Conservation (phyloP, 2,113 vertebrate species). For the Chaenocephalus aceratus region DNA sequence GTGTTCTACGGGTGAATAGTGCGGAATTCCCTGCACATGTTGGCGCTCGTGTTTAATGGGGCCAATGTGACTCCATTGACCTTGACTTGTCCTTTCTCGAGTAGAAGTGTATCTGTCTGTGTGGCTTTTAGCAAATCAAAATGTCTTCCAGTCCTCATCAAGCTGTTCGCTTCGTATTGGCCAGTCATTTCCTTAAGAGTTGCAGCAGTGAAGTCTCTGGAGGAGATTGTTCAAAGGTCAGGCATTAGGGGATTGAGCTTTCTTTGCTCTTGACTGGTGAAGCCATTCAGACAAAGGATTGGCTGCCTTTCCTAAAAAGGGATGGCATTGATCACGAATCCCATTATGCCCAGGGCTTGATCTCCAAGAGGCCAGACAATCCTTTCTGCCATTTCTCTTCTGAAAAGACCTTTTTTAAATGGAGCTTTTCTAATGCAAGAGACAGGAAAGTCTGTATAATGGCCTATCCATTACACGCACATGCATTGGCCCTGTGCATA, state of each 20-base stretch:
- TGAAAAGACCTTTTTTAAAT: constrained; percentile 24
- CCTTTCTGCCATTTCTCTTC: constrained; percentile 7
- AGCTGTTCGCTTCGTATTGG: neutral
- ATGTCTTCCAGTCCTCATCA: neutral
- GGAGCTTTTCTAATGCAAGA: neutral
- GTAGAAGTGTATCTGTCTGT: neutral
- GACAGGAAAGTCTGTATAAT: constrained; percentile 8
- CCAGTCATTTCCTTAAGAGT: constrained; percentile 12
- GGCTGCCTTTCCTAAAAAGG: constrained; percentile 44
- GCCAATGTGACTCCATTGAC: constrained; percentile 26
- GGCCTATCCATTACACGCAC: constrained; percentile 32
- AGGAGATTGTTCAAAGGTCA: constrained; percentile 26
- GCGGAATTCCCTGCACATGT: neutral
- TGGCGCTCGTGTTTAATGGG: neutral
- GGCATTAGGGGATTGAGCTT: constrained; percentile 11
- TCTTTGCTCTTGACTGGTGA: constrained; percentile 22
- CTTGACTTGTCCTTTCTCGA: constrained; percentile 23
- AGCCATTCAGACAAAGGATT: constrained; percentile 31
- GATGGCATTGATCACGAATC: constrained; percentile 57
- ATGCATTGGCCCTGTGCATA: neutral
- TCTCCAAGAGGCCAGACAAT: constrained; percentile 34
- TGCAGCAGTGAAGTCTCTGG: neutral
- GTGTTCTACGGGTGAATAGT: neutral
- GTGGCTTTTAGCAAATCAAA: neutral
- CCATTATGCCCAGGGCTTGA: constrained; percentile 31